phyloP scores from a whole-genome alignment of 2,888 invertebrate species.

The Drosophila quinaria region DNA sequence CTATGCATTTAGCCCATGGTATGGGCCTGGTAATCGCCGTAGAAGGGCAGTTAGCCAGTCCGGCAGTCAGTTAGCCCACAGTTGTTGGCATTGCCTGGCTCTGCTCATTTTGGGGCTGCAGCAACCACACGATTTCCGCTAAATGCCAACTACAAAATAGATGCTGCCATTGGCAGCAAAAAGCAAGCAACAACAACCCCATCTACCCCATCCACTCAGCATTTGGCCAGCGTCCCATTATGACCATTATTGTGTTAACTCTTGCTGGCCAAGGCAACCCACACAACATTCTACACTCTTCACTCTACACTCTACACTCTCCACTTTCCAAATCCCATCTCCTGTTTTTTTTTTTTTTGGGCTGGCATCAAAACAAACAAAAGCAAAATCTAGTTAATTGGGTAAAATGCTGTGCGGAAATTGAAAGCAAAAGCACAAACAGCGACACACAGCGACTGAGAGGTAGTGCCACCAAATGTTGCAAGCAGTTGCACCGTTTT shows the following conservation, averaged over 20 bases:
- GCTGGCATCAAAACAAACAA: constrained; percentile 63
- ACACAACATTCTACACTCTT: neutral
- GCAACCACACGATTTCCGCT: constrained; percentile 69
- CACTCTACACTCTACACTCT: neutral
- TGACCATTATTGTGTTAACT: constrained; percentile 39
- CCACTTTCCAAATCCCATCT: neutral
- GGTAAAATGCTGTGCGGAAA: constrained; percentile 76
- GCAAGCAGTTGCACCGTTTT: constrained; percentile 44
- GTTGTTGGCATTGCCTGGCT: constrained; percentile 1
- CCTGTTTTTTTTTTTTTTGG: constrained; percentile 3
- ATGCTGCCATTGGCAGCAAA: constrained; percentile 33
- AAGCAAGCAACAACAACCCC: constrained; percentile 18
- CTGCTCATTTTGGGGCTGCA: constrained; percentile 35
- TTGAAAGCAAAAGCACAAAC: constrained; percentile 72
- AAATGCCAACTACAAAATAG: constrained; percentile 55
- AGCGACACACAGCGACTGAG: constrained; percentile 15
- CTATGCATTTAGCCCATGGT: constrained; percentile 5
- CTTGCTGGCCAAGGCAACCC: neutral
- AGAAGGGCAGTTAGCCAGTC: neutral
- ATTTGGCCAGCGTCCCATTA: constrained; percentile 27
- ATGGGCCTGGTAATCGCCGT: constrained; percentile 13
- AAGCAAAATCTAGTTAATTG: constrained; percentile 78
- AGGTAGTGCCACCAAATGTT: constrained; percentile 37
- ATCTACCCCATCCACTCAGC: neutral
- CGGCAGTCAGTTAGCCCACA: neutral